Evolutionary conservation across 2,888 invertebrate species (phyloP).

Genomic region (Folsomia candida): DNA sequence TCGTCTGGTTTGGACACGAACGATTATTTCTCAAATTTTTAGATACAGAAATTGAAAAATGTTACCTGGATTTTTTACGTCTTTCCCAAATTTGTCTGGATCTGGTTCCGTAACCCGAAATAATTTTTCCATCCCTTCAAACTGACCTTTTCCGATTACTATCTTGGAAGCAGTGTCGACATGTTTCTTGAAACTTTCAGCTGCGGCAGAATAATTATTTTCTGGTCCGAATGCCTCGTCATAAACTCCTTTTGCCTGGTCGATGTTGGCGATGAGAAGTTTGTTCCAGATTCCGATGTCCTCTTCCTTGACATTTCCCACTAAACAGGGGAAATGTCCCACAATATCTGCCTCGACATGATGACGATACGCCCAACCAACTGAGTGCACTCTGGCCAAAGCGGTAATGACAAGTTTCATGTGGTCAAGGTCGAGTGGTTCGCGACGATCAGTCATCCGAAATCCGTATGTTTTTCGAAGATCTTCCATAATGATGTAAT

Average conservation of each 20-base stretch:
- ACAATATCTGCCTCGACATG: background rate
- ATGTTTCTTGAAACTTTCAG: no score
- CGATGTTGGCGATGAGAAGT: background rate
- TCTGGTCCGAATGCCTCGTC: background rate
- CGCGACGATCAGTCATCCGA: background rate
- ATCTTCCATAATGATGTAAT: slow-evolving; percentile 9
- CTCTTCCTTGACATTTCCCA: background rate
- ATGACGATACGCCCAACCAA: background rate
- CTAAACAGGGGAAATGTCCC: background rate
- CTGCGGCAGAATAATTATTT: background rate
- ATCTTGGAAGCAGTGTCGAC: no score
- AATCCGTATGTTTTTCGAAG: background rate
- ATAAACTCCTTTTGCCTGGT: background rate
- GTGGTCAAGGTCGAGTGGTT: slow-evolving; percentile 1
- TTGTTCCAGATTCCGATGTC: background rate
- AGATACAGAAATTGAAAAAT: no score
- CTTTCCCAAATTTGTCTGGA: no score
- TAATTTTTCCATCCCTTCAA: background rate
- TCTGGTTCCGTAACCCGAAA: background rate
- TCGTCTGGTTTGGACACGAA: no score
- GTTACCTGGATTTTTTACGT: background rate
- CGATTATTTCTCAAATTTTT: no score
- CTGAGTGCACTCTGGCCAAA: background rate
- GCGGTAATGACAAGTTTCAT: background rate
- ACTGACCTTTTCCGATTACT: background rate